Evolutionary conservation across 2,113 vertebrate species (phyloP), one percentile per base, ranked within the genome.

Genomic region (Marcusenius ussheri): DNA sequence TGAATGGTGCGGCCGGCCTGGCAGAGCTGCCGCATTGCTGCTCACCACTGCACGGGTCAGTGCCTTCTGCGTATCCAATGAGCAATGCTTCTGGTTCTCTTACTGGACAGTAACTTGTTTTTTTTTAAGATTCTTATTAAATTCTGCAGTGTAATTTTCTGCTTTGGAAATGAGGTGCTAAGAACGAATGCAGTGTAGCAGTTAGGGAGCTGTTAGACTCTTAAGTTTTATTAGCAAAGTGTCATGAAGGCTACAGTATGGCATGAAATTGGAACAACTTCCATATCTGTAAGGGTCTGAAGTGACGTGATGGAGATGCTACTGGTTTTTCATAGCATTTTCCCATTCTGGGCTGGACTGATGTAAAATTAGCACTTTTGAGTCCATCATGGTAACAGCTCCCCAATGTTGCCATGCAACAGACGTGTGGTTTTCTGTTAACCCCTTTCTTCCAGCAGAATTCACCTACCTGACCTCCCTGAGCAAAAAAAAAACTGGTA

Each of bases 381-480:
- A 86, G 89, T 53, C 85, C 89, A 87, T 84, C 88, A 89, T 88
- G 87, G 80, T 90, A 85, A 46, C 89, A 74, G 91, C 31, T 85
- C 50, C 88, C 35, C 42, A 4, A 17, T 58, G 19, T 58, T 21
- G 5, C 53, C 5, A 6, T 58, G 21, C 35, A 15, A 5, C 5
- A 88, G 62, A 27, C 13, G n/a, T 70, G 62, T 70, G 88, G 46
- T 49, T 21, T 74, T 89, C 58, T 89, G 9, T 56, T 74, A 74
- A 89, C 45, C 8, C 21, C 42, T 89, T 56, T 89, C 62, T 89
- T 89, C 70, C 88, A 89, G 62, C 88, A 46, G 50, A 19, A 19
- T 53, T 53, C 51, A 19, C 51, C 51, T 53, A 19, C 51, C 51
- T 19, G 51, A 5, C 5, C 51, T 19, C 51, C 51, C 15, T 19